Base-by-base conservation (phyloP, 2,113 vertebrate species). In the Struthio camelus region DNA sequence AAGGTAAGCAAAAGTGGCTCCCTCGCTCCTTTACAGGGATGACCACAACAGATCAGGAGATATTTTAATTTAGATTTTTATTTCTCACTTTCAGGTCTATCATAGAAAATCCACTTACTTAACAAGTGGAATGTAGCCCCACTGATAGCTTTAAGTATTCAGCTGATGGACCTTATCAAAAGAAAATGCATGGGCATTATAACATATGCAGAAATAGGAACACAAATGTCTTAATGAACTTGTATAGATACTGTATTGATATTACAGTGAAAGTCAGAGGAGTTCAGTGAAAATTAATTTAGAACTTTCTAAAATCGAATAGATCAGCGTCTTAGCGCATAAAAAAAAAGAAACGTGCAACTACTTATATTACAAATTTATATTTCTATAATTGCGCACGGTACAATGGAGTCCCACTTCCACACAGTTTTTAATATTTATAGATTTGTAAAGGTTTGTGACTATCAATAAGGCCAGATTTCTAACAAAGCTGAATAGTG, bases 131-230 rank as follows among this genome's bases (percentile, higher is more conserved):
- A 71, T 44, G 77, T 3, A 67, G 59, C 13, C 38, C 14, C 69
- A 66, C 40, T 27, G n/a, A 82, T 0, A 90, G 36, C 16, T 64
- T 81, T 6, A 46, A 83, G 28, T 3, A 5, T 88, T 83, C 54
- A 59, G 42, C 19, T 17, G 12, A 75, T 36, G 56, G n/a, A 65
- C 16, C 34, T 53, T 24, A 32, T 38, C 17, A 51, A 59, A 85
- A 75, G 18, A 42, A 90, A 86, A 62, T 14, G 34, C 0, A 24
- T 4, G 24, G 42, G 19, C 66, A 71, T n/a, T 0, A 0, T 28
- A 79, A 42, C 42, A 56, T 23, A 12, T 9, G 19, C 16, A 59
- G 58, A 88, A 90, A 38, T 7, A 65, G 66, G 34, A 82, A 25
- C 56, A 93, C 14, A 46, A n/a, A 28, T 5, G 65, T 6, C 40